Conservation (phyloP, 2,888 invertebrate species). For the Podabrus alpinus region DNA sequence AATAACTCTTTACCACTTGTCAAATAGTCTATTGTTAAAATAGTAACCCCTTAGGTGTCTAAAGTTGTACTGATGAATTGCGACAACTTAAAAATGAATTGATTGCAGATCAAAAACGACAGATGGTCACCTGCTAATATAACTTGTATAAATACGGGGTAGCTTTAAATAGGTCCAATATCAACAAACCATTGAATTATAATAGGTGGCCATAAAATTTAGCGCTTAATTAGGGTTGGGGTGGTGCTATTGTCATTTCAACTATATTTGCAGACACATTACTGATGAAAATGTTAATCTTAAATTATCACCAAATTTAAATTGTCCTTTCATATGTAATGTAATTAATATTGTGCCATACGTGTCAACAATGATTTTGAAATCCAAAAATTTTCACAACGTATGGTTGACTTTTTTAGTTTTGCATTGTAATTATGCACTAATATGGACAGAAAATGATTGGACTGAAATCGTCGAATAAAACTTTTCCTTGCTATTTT, state of each 20-base stretch:
- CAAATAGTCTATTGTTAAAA: constrained; percentile 21
- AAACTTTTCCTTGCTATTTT: no score
- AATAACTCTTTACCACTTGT: constrained; percentile 28
- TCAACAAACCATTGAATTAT: constrained; percentile 43
- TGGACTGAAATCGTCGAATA: no score
- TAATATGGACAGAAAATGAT: no score
- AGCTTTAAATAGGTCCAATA: constrained; percentile 35
- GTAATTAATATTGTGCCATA: not conserved
- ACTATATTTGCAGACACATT: constrained; percentile 27
- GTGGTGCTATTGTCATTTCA: constrained; percentile 34
- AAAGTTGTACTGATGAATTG: constrained; percentile 17
- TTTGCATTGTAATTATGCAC: no score
- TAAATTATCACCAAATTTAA: constrained; percentile 7
- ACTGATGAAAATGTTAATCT: constrained; percentile 24
- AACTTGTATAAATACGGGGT: constrained; percentile 40
- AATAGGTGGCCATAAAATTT: constrained; percentile 39
- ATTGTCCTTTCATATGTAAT: not conserved
- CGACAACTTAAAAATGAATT: constrained; percentile 29
- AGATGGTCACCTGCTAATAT: constrained; percentile 43
- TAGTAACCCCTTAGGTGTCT: constrained; percentile 13
- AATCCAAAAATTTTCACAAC: not conserved
- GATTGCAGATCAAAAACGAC: constrained; percentile 27
- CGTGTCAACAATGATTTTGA: not conserved
- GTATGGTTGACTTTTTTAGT: no score
- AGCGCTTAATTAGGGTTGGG: constrained; percentile 33